phyloP scores from a whole-genome alignment of 2,888 invertebrate species.

The Tuta absoluta region DNA sequence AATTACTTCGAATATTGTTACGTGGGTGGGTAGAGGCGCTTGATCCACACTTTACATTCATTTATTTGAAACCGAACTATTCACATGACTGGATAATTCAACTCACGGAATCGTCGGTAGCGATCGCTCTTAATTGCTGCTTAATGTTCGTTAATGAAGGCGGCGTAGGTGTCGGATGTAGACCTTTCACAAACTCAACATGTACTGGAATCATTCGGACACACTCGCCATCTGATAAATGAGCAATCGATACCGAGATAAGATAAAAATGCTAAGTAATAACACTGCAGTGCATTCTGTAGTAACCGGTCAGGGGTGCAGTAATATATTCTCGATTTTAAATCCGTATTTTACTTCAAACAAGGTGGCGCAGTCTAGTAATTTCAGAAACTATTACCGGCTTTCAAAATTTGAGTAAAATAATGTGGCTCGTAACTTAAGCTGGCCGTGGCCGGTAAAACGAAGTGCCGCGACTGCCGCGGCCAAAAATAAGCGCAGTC shows the following conservation, averaged over 20 bases:
- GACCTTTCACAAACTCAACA: background rate
- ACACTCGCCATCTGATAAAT: conserved; percentile 21
- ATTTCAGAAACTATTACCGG: conserved; percentile 7
- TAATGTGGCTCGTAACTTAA: conserved; percentile 14
- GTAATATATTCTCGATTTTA: conserved; percentile 19
- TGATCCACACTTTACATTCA: background rate
- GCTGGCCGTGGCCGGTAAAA: background rate
- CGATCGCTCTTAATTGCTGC: conserved; percentile 3
- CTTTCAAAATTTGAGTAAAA: conserved; percentile 24
- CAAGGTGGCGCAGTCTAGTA: background rate
- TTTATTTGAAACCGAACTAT: background rate
- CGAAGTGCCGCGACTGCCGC: conserved; percentile 3
- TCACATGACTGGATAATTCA: conserved; percentile 1
- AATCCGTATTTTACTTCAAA: background rate
- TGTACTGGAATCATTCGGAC: conserved; percentile 4
- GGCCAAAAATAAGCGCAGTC: conserved; percentile 25
- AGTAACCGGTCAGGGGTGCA: background rate
- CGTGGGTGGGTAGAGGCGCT: background rate
- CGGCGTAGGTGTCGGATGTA: conserved; percentile 13
- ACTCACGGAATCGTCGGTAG: conserved; percentile 1
- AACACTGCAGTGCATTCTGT: conserved; percentile 14
- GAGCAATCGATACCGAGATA: conserved; percentile 19
- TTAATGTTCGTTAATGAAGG: conserved; percentile 8
- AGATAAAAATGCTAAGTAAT: conserved; percentile 22
- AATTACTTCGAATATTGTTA: background rate